Base-by-base conservation (phyloP, 2,888 invertebrate genomes). In the Miltochrista miniata region DNA sequence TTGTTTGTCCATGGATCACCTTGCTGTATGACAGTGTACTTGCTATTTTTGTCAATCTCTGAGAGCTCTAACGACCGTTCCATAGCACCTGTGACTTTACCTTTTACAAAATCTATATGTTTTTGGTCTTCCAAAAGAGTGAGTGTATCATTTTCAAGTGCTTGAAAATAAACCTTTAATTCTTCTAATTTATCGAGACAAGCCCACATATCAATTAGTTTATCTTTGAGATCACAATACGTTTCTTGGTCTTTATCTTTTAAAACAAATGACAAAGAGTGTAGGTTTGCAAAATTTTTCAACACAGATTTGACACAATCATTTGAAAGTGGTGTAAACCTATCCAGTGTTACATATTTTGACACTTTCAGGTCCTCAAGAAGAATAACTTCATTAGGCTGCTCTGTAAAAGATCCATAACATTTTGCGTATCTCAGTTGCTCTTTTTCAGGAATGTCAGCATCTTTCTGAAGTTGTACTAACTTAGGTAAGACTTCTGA, bases 1-100 rank as follows among this genome's bases (percentile, higher is more conserved):
- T 83, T 83, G 39, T 81, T 83, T 0, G 72, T 79, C 79, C 81
- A 82, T 14, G 70, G 61, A 49, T 83, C 83, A 5, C 83, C 83
- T 45, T 83, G 83, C 39, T 65, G 65, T 12, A 83, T 71, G 5
- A 80, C 59, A n/a, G 70, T 51, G 51, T 71, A 64, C 51, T 74
- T 76, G 7, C 68, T 68, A 0, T 54, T 58, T 2, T 30, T 31
- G n/a, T 76, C 68, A 24, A 18, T 30, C 45, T 50, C 68, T 1
- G 47, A 0, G 3, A 67, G 15, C 55, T 70, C 64, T 4, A 7
- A 40, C 0, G 48, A 30, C 8, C 18, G 2, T 1, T 40, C 0
- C 3, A 49, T 0, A 1, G 60, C 2, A 12, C 57, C 43, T 24
- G 34, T 24, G 2, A 74, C 0, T 43, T 62, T 52, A 13, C 71